These are phyloP conservation scores for Cinara cedri DNA, from an alignment of 2,888 invertebrate genomes.

Conservation along the genomic window DNA sequence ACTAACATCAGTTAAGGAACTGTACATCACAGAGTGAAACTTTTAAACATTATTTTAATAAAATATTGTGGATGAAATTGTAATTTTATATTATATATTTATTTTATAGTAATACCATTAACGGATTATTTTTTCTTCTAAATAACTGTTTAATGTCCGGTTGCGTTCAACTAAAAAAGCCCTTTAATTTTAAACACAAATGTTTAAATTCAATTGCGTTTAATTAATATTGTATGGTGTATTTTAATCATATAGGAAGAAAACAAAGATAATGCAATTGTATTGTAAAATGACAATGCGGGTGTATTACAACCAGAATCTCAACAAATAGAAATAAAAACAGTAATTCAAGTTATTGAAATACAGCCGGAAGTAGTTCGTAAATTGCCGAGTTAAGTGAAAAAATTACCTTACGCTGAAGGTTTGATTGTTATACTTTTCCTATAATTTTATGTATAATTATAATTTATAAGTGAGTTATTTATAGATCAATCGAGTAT, in stretches of 20 bases:
- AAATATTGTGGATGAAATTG: too few species aligned
- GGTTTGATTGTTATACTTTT: not conserved
- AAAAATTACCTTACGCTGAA: slow-evolving; percentile 40
- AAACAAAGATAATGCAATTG: slow-evolving; percentile 32
- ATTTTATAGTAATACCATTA: too few species aligned
- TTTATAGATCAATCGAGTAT: slow-evolving; percentile 88
- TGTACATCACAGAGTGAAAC: too few species aligned
- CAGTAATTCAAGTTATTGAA: not conserved
- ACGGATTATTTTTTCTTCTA: too few species aligned
- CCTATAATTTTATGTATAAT: not conserved
- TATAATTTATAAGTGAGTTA: too few species aligned
- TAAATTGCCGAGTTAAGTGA: slow-evolving; percentile 35
- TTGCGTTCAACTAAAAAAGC: too few species aligned
- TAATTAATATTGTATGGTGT: not conserved
- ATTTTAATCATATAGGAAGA: slow-evolving; percentile 2
- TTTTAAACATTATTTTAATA: too few species aligned
- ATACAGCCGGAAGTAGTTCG: not conserved
- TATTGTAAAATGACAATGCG: slow-evolving; percentile 6
- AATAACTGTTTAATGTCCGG: too few species aligned
- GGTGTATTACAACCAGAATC: slow-evolving; percentile 17
- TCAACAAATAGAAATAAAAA: slow-evolving; percentile 11
- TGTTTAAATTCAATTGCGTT: too few species aligned
- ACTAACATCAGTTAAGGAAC: too few species aligned
- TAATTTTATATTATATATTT: too few species aligned
- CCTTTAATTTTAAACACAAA: too few species aligned